These are phyloP conservation scores for Cheilosia scutellata DNA, from an alignment of 2,888 invertebrate species.

Conservation along the genomic window DNA sequence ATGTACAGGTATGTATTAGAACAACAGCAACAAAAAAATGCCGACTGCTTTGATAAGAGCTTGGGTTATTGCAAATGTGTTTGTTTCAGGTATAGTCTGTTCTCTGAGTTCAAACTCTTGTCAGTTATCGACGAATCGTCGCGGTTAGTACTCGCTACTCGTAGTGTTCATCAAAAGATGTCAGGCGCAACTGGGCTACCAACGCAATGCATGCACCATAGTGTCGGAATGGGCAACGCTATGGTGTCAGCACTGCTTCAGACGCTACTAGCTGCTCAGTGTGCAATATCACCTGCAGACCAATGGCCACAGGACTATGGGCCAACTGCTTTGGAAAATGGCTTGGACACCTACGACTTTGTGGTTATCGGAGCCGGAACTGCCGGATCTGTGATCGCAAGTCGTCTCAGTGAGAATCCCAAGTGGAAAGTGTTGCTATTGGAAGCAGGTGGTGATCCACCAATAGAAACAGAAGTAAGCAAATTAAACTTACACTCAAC, in stretches of 20 bases:
- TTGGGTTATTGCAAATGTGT: no score
- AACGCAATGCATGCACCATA: conserved; percentile 77
- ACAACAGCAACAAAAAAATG: no score
- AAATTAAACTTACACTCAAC: neutral
- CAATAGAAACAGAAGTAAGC: conserved; percentile 1
- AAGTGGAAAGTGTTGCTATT: conserved; percentile 78
- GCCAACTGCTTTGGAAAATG: conserved; percentile 79
- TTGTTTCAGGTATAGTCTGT: neutral
- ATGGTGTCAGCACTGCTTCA: conserved; percentile 86
- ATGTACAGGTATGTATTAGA: no score
- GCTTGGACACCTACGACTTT: conserved; percentile 49
- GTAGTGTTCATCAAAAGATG: neutral
- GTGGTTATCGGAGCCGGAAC: conserved; percentile 63
- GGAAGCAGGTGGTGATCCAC: conserved; percentile 76
- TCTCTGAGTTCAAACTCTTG: neutral
- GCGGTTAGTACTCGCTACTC: neutral
- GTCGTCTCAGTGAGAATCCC: conserved; percentile 78
- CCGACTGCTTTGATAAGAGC: neutral
- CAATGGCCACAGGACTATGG: conserved; percentile 85
- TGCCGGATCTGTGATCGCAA: conserved; percentile 77
- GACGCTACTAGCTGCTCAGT: conserved; percentile 86
- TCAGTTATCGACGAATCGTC: neutral
- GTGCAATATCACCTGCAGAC: conserved; percentile 84
- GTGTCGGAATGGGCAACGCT: conserved; percentile 80
- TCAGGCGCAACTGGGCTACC: neutral